Evolutionary conservation across 2,797 vertebrate genomes (phyloP).

Genomic region (Hapalemur alaotrensis): DNA sequence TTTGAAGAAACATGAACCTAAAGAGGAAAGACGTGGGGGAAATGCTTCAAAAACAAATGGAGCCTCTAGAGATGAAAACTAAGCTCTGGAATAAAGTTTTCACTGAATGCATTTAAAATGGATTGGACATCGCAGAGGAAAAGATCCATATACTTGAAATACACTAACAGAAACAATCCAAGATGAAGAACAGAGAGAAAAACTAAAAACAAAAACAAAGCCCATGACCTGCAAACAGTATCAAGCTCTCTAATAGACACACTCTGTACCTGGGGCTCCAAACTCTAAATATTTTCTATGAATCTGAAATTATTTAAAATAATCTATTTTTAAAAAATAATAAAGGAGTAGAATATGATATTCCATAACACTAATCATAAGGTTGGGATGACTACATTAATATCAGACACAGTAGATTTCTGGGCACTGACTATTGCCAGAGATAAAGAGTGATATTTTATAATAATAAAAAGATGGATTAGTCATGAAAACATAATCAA

Average conservation of each 20-base stretch:
- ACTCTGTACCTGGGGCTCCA: background rate
- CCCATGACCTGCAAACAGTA: background rate
- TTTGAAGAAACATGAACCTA: constrained; percentile 10
- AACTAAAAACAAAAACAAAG: background rate
- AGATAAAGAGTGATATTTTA: background rate
- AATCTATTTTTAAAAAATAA: background rate
- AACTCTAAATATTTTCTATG: background rate
- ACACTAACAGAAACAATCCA: background rate
- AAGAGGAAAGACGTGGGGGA: background rate
- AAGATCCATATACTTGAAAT: background rate
- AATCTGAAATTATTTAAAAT: background rate
- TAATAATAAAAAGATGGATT: background rate
- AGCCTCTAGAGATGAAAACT: background rate
- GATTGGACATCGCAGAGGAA: background rate
- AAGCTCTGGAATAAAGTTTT: background rate
- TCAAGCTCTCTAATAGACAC: background rate
- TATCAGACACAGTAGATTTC: background rate
- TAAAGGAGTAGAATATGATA: background rate
- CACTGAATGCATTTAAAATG: background rate
- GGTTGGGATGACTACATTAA: background rate
- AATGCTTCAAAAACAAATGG: background rate
- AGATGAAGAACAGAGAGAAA: background rate
- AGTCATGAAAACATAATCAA: background rate
- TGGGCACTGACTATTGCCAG: background rate
- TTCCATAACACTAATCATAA: background rate